These are phyloP conservation scores for Parnassius smintheus DNA, from an alignment of 2,888 invertebrate genomes.

Conservation along the genomic window DNA sequence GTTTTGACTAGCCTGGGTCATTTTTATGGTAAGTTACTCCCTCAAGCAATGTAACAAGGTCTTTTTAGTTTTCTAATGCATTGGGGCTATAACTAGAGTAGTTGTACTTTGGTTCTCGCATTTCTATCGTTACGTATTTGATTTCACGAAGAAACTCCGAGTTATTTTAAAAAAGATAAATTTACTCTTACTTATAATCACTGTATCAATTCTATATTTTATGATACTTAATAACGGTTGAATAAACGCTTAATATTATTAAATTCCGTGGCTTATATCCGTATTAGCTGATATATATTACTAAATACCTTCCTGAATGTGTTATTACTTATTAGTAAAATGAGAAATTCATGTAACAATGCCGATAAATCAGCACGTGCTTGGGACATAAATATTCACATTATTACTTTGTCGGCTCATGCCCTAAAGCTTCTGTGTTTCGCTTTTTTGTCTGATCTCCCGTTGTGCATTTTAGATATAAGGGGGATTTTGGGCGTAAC, in stretches of 20 bases:
- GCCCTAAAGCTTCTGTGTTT: slow-evolving; percentile 55
- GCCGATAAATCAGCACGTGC: slow-evolving; percentile 74
- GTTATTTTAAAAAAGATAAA: no score
- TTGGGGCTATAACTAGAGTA: no score
- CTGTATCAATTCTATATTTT: no score
- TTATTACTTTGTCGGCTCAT: slow-evolving; percentile 59
- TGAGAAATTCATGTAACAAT: slow-evolving; percentile 72
- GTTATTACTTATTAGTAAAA: slow-evolving; percentile 59
- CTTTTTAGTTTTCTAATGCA: no score
- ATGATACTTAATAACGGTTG: no score
- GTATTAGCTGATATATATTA: slow-evolving; percentile 40
- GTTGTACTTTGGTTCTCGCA: no score
- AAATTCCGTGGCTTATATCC: slow-evolving; percentile 20
- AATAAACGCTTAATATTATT: neutral
- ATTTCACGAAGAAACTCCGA: no score
- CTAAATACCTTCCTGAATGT: slow-evolving; percentile 44
- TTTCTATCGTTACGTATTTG: no score
- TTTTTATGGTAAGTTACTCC: no score
- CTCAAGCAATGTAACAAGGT: no score
- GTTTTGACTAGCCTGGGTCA: no score
- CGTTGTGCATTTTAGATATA: slow-evolving; percentile 75
- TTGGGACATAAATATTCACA: slow-evolving; percentile 75
- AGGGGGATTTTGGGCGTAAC: slow-evolving; percentile 71
- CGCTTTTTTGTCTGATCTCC: slow-evolving; percentile 62
- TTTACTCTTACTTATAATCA: no score